Base-by-base conservation (phyloP, 30 jellyfish, hydroid and myxozoan genomes). In the Hydra vulgaris region DNA sequence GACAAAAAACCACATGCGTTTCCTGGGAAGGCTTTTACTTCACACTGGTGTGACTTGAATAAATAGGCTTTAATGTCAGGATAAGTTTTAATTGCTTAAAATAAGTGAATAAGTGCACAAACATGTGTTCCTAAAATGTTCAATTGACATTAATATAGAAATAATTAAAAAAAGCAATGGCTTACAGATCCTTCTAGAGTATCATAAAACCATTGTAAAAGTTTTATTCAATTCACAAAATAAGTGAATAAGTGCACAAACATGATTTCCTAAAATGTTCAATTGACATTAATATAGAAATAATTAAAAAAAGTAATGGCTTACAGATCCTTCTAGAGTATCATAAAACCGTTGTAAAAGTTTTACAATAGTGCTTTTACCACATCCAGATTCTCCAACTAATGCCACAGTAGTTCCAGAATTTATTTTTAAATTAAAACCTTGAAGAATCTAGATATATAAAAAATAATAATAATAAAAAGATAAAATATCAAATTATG, bases 361-460 rank as follows among this genome's bases (percentile, higher is more conserved):
- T 69, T 92, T 92, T 8, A 92, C 96, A 27, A 83, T 87, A 12
- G 98, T 92, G 68, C 96, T 87, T 72, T 92, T 92, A 70, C 98
- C 98, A 78, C 98, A 92, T 0, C 98, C 98, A 0, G 98, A 92
- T 80, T 92, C 98, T 7, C 98, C 98, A 56, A 92, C 98, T 83
- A 92, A 79, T 5, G 98, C 98, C 22, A 87, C 96, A 1, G 98
- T 92, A 81, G 71, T 73, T 15, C 98, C 98, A 71, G 88, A 70
- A 19, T 81, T 92, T 21, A 92, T 79, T 15, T 26, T 23, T 25
- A 88, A 66, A 81, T 89, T 92, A 66, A 92, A 85, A 12, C 89
- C 93, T 70, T 81, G 70, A 40, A 92, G 81, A 53, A 92, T 80
- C 98, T 92, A 53, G 15, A 67, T 7, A 7, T 24, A 0, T 1